These are phyloP conservation scores for Drosophila sproati DNA, from an alignment of 1,140 invertebrate species.

Conservation along the genomic window DNA sequence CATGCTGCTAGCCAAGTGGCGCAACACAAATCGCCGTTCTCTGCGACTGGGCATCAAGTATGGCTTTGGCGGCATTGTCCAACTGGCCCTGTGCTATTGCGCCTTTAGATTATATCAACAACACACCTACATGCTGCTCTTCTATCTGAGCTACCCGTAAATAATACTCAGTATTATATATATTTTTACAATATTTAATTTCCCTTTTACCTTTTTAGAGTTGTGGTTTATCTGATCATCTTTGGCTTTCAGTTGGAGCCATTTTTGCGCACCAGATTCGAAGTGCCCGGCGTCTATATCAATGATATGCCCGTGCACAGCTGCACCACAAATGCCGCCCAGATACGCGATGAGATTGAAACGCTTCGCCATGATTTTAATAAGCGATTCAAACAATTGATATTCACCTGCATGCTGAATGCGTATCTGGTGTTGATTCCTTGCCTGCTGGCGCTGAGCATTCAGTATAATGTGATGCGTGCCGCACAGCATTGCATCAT, in stretches of 20 bases:
- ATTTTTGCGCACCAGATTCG: constrained; percentile 88
- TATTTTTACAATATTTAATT: not conserved
- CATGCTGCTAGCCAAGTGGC: constrained; percentile 67
- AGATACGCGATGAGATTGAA: constrained; percentile 94
- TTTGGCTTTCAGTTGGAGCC: constrained; percentile 91
- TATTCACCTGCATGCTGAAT: constrained; percentile 95
- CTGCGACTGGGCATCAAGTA: constrained; percentile 60
- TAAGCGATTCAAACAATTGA: constrained; percentile 92
- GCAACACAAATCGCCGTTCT: constrained; percentile 23
- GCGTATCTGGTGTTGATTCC: constrained; percentile 97
- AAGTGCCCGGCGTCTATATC: constrained; percentile 81
- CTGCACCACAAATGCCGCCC: constrained; percentile 89
- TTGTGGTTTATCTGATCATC: constrained; percentile 93
- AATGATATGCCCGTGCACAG: constrained; percentile 87
- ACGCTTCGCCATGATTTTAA: constrained; percentile 94
- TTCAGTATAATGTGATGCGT: constrained; percentile 94
- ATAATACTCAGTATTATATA: constrained; percentile 62
- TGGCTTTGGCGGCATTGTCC: constrained; percentile 56
- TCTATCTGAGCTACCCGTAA: constrained; percentile 93
- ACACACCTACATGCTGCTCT: constrained; percentile 66
- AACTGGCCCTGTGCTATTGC: constrained; percentile 87
- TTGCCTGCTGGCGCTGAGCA: constrained; percentile 93
- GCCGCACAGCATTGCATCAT: constrained; percentile 92
- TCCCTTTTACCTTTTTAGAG: constrained; percentile 35
- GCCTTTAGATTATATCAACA: constrained; percentile 78